Percentiles rank a stretch among this genome's conserved stretches.
These are phyloP conservation scores for Caenorhabditis sp. DNA, from an alignment of 2,888 invertebrate species.

Conservation along the genomic window DNA sequence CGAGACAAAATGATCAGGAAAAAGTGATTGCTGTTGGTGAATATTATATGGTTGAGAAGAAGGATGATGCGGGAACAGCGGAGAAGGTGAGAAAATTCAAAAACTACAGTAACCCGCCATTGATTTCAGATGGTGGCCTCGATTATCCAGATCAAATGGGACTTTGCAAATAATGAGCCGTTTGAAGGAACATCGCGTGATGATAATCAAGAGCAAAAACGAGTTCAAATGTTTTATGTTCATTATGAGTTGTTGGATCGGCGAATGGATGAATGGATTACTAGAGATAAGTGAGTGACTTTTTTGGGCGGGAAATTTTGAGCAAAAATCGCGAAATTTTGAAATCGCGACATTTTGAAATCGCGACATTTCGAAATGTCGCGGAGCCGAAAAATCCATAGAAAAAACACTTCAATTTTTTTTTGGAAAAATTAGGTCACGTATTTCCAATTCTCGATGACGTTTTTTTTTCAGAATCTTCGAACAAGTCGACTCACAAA, in stretches of 20 bases:
- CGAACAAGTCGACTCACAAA: conserved; percentile 29
- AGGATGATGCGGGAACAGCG: not conserved
- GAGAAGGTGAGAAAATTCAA: not conserved
- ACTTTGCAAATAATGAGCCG: not conserved
- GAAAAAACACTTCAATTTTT: too few relatives aligned
- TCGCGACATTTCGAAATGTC: too few relatives aligned
- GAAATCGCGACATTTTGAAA: too few relatives aligned
- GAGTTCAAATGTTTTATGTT: conserved; percentile 55
- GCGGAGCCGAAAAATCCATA: too few relatives aligned
- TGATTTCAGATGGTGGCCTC: conserved; percentile 22
- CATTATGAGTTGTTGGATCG: conserved; percentile 65
- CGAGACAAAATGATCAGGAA: not conserved
- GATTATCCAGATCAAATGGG: conserved; percentile 17
- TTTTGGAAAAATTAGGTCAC: too few relatives aligned
- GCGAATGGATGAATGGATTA: conserved; percentile 67
- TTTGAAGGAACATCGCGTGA: not conserved
- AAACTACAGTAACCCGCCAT: too few relatives aligned
- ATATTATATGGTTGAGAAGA: conserved; percentile 24
- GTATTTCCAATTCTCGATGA: too few relatives aligned
- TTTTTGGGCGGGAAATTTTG: not conserved
- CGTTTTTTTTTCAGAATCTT: conserved; percentile 9
- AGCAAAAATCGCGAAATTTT: conserved; percentile 3
- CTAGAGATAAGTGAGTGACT: conserved; percentile 33
- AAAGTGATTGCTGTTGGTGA: conserved; percentile 4
- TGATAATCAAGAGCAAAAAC: not conserved